Conservation (phyloP, 2,113 vertebrate genomes). For the Phrynocephalus versicolor region DNA sequence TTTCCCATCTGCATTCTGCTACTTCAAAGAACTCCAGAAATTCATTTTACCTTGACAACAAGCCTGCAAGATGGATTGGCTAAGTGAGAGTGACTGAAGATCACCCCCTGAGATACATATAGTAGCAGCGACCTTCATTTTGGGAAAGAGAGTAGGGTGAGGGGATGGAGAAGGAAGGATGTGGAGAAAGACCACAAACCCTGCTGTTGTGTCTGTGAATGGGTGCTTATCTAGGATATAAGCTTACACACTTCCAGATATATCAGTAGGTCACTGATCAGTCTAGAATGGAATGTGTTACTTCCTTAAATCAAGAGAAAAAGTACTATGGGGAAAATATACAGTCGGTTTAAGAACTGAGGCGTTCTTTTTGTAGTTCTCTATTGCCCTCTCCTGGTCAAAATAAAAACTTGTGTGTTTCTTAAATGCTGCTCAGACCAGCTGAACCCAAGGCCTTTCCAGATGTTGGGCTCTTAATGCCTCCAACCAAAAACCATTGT, state of each 20-base stretch:
- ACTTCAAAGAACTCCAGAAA: background rate
- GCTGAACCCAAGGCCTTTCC: background rate
- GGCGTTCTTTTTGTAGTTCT: background rate
- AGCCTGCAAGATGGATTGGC: background rate
- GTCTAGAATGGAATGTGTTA: background rate
- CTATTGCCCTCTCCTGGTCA: constrained; percentile 5
- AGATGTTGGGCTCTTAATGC: background rate
- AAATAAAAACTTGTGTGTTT: background rate
- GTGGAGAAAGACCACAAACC: background rate
- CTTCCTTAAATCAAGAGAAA: background rate
- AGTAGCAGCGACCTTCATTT: background rate
- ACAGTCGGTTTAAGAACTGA: background rate
- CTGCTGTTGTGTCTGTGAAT: background rate
- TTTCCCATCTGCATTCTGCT: background rate
- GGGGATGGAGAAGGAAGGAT: background rate
- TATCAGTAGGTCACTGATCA: background rate
- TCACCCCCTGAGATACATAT: too few relatives aligned
- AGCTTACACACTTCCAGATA: background rate
- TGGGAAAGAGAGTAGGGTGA: background rate
- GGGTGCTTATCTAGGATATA: background rate
- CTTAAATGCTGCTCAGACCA: background rate
- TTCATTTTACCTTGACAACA: background rate
- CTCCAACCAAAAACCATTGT: background rate
- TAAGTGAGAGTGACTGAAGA: background rate
- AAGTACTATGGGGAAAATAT: background rate